Evolutionary conservation across 23 tunicate genomes (phyloP).

Genomic region (Aplidium turbinatum): DNA sequence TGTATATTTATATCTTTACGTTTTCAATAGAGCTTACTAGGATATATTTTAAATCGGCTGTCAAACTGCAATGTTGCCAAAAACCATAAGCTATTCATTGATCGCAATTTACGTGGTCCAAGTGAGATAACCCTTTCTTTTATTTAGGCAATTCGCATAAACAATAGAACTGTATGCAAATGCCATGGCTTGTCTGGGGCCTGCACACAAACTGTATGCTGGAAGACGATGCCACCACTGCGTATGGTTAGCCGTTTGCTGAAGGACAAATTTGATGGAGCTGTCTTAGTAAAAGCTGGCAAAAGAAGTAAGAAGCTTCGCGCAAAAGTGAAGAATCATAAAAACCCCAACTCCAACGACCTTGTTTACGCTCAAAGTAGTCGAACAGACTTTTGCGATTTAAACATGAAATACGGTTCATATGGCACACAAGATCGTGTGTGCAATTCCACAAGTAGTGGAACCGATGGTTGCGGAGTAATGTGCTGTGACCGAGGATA

Average conservation of each 20-base stretch:
- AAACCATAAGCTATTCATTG: no score
- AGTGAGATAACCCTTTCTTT: no score
- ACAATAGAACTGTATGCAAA: constrained; percentile 48
- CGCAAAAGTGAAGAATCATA: constrained; percentile 20
- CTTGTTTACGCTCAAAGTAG: constrained; percentile 48
- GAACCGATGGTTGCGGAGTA: constrained; percentile 54
- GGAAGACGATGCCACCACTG: constrained; percentile 86
- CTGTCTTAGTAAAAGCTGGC: constrained; percentile 44
- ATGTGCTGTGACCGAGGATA: constrained; percentile 73
- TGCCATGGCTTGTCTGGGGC: constrained; percentile 96
- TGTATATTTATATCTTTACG: no score
- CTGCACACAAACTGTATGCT: constrained; percentile 84
- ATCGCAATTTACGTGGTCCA: no score
- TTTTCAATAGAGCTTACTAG: no score
- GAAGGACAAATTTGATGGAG: constrained; percentile 50
- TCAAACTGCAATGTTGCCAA: no score
- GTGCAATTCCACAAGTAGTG: constrained; percentile 64
- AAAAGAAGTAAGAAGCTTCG: constrained; percentile 22
- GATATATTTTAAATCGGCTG: no score
- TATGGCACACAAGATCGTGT: constrained; percentile 72
- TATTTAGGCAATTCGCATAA: constrained; percentile 68
- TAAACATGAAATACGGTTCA: constrained; percentile 61
- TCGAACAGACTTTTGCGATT: constrained; percentile 49
- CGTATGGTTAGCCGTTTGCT: constrained; percentile 50
- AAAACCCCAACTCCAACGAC: constrained; percentile 35